These are phyloP conservation scores for Ara ararauna DNA, from an alignment of 2,797 vertebrate genomes.

Conservation along the genomic window DNA sequence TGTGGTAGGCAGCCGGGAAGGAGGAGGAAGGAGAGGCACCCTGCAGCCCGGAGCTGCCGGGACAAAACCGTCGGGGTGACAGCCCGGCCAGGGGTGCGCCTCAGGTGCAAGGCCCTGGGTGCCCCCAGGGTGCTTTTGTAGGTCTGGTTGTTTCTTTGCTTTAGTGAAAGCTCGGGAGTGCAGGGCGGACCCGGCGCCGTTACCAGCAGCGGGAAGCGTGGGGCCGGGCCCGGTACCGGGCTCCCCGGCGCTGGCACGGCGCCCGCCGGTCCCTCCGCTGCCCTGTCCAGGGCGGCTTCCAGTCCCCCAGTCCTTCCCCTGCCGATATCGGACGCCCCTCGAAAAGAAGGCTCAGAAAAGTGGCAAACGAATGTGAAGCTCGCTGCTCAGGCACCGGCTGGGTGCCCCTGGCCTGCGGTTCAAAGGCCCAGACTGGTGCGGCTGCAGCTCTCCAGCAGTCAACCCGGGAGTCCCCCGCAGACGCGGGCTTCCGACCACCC, in stretches of 20 bases:
- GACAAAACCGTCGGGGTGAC: not conserved
- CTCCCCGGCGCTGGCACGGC: too few relatives aligned
- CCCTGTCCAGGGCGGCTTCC: not conserved
- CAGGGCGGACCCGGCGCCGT: not conserved
- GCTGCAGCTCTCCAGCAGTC: not conserved
- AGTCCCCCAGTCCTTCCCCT: too few relatives aligned
- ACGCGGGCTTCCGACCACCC: slow-evolving; percentile 41
- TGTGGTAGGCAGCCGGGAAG: not conserved
- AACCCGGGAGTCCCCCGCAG: not conserved
- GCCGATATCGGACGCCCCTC: not conserved
- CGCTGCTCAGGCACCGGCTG: not conserved
- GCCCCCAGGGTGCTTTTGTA: not conserved
- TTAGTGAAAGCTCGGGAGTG: not conserved
- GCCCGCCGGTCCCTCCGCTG: not conserved
- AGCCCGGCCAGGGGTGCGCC: not conserved
- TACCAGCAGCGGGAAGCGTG: not conserved
- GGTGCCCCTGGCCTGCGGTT: slow-evolving; percentile 21
- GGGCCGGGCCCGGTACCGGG: not conserved
- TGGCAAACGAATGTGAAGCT: not conserved
- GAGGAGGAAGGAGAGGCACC: not conserved
- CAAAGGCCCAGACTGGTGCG: not conserved
- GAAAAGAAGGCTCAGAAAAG: not conserved
- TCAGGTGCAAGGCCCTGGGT: not conserved
- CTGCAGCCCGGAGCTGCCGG: not conserved
- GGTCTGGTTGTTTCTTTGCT: not conserved